These are phyloP conservation scores for Pocillopora damicornis DNA, from an alignment of 64 coral and sea anemone species.

Conservation along the genomic window DNA sequence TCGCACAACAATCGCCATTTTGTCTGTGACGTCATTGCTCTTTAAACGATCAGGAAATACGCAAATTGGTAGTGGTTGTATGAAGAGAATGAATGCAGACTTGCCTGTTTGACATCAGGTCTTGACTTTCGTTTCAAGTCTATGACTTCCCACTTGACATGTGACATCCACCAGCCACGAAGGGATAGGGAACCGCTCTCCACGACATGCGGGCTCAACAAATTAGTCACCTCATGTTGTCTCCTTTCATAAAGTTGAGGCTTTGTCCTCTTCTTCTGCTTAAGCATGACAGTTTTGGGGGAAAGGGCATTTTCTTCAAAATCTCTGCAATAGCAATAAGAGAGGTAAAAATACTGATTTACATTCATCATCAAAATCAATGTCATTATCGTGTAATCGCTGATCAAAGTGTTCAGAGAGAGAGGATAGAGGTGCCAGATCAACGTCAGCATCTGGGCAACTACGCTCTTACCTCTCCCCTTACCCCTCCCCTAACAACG, in stretches of 20 bases:
- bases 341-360: neutral
- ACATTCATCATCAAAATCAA: too few species aligned
- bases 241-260: neutral
- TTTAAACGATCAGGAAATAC: neutral
- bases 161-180: conserved; percentile 43
- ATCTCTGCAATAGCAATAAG: neutral
- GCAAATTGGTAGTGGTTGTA: too few species aligned
- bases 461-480: neutral
- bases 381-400: too few species aligned
- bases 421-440: too few species aligned
- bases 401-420: too few species aligned
- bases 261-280: neutral
- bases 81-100: neutral
- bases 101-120: neutral
- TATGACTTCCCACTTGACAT: conserved; percentile 28
- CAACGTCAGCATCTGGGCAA: neutral
- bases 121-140: conserved; percentile 17
- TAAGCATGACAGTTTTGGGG: neutral
- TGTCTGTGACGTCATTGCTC: neutral
- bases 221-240: neutral
- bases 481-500: too few species aligned
- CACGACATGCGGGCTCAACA: conserved; percentile 21
- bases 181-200: conserved; percentile 12
- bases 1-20: neutral
- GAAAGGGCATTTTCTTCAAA: neutral